Evolutionary conservation across 2,797 vertebrate genomes (phyloP), one percentile per base, ranked within the genome.

Genomic region (Moxostoma hubbsi): DNA sequence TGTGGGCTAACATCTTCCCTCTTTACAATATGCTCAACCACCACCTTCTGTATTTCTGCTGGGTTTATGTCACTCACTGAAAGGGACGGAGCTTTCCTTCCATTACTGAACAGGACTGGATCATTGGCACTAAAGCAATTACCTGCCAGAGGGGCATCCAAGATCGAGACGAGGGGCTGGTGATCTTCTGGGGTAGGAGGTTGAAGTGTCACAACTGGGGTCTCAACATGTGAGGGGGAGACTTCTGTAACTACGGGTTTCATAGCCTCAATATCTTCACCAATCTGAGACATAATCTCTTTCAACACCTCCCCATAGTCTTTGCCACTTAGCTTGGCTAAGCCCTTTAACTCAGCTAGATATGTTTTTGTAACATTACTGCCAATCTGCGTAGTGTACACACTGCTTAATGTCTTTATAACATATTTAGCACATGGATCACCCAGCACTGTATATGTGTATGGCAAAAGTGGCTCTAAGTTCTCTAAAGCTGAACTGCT

Each of bases 11-110:
- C 2, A 6, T 54, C 73, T 7, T 62, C 62, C 43, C 50, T 73
- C 55, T 46, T 68, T 9, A 83, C 64, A 55, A 81, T 64, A 43
- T 83, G 82, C 11, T 83, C 79, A 5, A 81, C 73, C 3, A 83
- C 57, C 12, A 73, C 16, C 3, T 51, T 45, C n/a, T 83, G 78
- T 2, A 83, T 5, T 45, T 65, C 77, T 7, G 77, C 66, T 11
- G 82, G 66, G 47, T 76, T 77, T 4, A 67, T 10, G 0, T 79
- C 71, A 77, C 15, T 59, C 49, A n/a, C 5, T 49, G 64, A 66
- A 49, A 66, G 12, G 8, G 46, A 66, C 10, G 18, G 15, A 62
- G 18, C 18, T 18, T 18, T 18, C 18, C 18, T 1, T 18, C 18
- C 18, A 1, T 18, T 18, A 18, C 1, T 18, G 18, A 18, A 18